Evolutionary conservation across 1,140 invertebrate genomes (phyloP).

Genomic region (Drosophila burlai): DNA sequence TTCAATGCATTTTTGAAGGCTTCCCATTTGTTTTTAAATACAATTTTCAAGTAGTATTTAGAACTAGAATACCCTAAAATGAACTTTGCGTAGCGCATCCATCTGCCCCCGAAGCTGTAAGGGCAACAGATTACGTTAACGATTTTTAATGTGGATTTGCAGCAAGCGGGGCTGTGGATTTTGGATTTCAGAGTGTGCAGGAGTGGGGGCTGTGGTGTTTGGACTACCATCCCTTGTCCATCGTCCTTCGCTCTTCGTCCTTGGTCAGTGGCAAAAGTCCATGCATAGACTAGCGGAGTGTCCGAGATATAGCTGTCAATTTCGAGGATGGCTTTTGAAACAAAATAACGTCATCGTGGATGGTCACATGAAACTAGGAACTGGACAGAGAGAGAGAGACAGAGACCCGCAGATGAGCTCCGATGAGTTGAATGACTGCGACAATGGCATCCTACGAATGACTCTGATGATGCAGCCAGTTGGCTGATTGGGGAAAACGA

Average conservation of each 20-base stretch:
- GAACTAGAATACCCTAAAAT: neutral
- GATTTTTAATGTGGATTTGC: slow-evolving; percentile 59
- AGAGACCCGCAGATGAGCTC: slow-evolving; percentile 6
- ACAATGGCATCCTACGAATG: slow-evolving; percentile 39
- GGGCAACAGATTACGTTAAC: slow-evolving; percentile 62
- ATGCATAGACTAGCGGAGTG: slow-evolving; percentile 44
- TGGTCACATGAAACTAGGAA: slow-evolving; percentile 11
- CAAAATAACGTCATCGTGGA: slow-evolving; percentile 62
- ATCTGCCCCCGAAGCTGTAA: slow-evolving; percentile 29
- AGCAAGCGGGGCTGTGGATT: slow-evolving; percentile 7
- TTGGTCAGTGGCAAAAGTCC: slow-evolving; percentile 10
- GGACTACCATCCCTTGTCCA: neutral
- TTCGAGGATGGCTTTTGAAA: slow-evolving; percentile 73
- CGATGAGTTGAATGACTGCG: slow-evolving; percentile 44
- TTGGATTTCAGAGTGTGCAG: neutral
- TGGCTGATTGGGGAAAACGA: slow-evolving; percentile 3
- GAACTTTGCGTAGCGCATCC: neutral
- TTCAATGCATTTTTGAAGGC: too few species aligned
- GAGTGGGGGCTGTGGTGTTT: neutral
- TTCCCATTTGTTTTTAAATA: too few species aligned
- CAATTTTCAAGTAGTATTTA: too few species aligned
- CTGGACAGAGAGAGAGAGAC: neutral
- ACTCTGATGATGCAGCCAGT: slow-evolving; percentile 35
- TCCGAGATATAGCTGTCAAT: slow-evolving; percentile 64
- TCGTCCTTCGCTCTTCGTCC: slow-evolving; percentile 3